Evolutionary conservation across 2,888 invertebrate genomes (phyloP).

Genomic region (Euplexia lucipara): DNA sequence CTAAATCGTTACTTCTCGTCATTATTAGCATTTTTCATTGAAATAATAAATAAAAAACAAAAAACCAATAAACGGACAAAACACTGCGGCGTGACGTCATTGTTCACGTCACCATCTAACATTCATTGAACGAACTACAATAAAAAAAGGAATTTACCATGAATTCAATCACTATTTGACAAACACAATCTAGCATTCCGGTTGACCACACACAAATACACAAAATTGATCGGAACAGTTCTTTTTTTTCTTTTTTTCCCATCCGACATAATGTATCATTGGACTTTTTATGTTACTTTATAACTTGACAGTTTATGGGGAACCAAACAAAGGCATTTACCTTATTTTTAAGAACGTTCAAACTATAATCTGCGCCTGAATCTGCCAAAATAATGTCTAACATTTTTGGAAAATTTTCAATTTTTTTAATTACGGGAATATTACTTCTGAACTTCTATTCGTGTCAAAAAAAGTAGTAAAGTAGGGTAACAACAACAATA

Average conservation of each 20-base stretch:
- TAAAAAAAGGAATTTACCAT: constrained; percentile 10
- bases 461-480: no score
- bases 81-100: constrained; percentile 3
- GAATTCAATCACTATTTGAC: background rate
- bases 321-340: no score
- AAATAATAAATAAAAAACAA: background rate
- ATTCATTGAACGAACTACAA: background rate
- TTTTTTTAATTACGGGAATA: no score
- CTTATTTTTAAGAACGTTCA: no score
- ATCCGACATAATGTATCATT: no score
- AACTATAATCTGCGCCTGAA: no score
- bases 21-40: background rate
- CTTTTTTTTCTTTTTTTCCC: background rate
- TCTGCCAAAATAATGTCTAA: no score
- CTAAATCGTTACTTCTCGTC: background rate
- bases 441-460: no score
- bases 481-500: no score
- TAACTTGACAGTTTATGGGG: no score
- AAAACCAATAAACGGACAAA: constrained; percentile 23
- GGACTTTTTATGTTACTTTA: no score
- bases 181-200: background rate
- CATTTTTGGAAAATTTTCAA: no score
- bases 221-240: background rate
- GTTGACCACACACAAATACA: background rate
- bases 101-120: constrained; percentile 2